phyloP scores from a whole-genome alignment of 2,113 vertebrate species.

The Rhinopomastus cyanomelas region DNA sequence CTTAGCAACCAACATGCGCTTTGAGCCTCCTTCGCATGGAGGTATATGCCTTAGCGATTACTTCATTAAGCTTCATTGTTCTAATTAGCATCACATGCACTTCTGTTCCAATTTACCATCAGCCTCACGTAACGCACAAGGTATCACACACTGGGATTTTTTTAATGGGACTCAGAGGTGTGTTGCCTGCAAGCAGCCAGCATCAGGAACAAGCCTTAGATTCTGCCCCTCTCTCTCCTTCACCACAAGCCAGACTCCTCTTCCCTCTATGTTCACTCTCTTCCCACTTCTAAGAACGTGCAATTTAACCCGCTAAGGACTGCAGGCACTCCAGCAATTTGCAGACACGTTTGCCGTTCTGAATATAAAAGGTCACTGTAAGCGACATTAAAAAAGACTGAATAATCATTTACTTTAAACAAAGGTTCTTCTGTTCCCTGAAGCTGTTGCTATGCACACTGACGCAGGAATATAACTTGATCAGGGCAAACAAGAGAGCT shows the following conservation, averaged over 20 bases:
- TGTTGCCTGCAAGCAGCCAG: not conserved
- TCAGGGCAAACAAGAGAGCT: constrained; percentile 58
- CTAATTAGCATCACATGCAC: not conserved
- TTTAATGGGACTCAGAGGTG: not conserved
- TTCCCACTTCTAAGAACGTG: not conserved
- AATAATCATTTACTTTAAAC: constrained; percentile 57
- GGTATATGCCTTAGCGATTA: not conserved
- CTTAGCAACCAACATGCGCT: not conserved
- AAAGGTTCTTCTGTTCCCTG: constrained; percentile 52
- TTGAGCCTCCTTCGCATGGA: not conserved
- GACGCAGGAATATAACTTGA: constrained; percentile 47
- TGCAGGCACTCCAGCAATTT: constrained; percentile 24
- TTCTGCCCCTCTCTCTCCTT: not conserved
- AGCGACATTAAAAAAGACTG: constrained; percentile 35
- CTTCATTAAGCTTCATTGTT: not conserved
- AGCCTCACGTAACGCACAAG: not conserved
- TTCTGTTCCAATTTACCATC: not conserved
- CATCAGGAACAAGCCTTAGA: not conserved
- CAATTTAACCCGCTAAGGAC: constrained; percentile 9
- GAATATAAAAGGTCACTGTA: constrained; percentile 40
- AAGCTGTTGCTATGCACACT: constrained; percentile 47
- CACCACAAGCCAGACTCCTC: not conserved
- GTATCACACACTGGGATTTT: not conserved
- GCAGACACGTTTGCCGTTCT: not conserved
- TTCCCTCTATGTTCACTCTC: not conserved